phyloP scores from a whole-genome alignment of 1,140 invertebrate species.

The Coenobita brevimanus region DNA sequence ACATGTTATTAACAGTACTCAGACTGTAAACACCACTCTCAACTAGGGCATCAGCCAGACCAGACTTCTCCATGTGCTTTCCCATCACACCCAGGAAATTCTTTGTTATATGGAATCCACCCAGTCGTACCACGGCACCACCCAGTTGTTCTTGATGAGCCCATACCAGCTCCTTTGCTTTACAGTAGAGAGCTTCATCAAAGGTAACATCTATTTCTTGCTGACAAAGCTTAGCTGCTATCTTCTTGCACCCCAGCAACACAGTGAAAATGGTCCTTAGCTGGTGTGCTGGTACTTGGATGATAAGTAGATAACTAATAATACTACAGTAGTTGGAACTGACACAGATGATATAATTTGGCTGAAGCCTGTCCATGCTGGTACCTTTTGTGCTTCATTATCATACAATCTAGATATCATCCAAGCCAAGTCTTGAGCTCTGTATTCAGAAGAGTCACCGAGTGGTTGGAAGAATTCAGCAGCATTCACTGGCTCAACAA shows the following conservation, averaged over 20 bases:
- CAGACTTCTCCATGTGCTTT: conserved; percentile 28
- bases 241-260: too few relatives aligned
- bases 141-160: too few relatives aligned
- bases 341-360: neutral
- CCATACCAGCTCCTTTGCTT: neutral
- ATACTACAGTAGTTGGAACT: neutral
- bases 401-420: neutral
- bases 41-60: conserved; percentile 11
- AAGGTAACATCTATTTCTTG: too few relatives aligned
- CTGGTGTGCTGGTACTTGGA: neutral
- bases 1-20: neutral
- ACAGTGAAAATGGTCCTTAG: neutral
- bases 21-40: neutral
- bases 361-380: neutral
- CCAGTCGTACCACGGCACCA: neutral
- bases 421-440: neutral
- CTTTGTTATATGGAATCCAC: neutral
- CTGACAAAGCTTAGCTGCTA: too few relatives aligned
- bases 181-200: neutral
- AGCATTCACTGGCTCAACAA: neutral
- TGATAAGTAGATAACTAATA: neutral
- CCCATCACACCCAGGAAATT: conserved; percentile 22
- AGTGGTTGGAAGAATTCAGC: neutral
- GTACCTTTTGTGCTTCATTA: neutral
- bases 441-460: neutral